These are phyloP conservation scores for Chrysolina oricalcia DNA, from an alignment of 2,888 invertebrate genomes.

Conservation along the genomic window DNA sequence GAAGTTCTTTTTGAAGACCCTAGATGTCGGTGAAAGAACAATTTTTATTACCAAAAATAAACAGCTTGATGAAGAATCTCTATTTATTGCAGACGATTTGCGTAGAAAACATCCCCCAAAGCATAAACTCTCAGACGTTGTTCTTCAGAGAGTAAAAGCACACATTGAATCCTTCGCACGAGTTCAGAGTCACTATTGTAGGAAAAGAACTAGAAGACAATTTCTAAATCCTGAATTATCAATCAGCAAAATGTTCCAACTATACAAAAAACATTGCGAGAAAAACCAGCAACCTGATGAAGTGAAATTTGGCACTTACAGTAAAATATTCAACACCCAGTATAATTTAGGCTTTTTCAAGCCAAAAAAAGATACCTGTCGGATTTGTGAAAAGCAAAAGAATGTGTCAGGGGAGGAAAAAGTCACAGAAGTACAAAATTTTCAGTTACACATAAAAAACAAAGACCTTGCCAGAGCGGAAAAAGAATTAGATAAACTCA, in stretches of 20 bases:
- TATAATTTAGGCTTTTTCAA: background rate
- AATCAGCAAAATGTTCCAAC: background rate
- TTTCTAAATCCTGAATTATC: background rate
- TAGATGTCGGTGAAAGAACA: constrained; percentile 33
- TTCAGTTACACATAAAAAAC: no score
- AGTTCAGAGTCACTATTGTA: background rate
- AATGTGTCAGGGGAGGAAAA: no score
- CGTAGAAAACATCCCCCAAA: background rate
- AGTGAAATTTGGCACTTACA: background rate
- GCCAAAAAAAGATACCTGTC: background rate
- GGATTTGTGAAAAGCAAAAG: no score
- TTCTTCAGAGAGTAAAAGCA: background rate
- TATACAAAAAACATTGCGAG: background rate
- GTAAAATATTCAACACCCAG: background rate
- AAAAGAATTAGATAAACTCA: no score
- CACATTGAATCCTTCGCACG: background rate
- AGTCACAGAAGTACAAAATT: no score
- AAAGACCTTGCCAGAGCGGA: no score
- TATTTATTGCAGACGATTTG: background rate
- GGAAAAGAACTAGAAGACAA: background rate
- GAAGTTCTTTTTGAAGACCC: constrained; percentile 32
- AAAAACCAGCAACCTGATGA: background rate
- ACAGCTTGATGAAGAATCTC: background rate
- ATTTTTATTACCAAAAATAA: constrained; percentile 30
- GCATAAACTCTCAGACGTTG: background rate